Evolutionary conservation across 2,888 invertebrate genomes (phyloP).

Genomic region (Sthenelais limicola): DNA sequence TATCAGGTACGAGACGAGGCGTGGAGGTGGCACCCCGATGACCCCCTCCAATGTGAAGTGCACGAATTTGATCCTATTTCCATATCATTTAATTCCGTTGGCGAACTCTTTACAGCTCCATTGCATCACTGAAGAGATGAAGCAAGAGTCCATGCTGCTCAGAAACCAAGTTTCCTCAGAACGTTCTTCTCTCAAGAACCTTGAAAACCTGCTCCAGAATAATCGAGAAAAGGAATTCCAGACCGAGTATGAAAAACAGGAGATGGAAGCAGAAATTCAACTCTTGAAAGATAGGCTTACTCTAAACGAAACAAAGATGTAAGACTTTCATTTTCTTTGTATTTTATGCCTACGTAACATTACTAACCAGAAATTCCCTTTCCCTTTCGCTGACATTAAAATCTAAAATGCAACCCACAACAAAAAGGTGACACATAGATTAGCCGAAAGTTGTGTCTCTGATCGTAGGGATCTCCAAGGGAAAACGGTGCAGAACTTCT

Average conservation of each 20-base stretch:
- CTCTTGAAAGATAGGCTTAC: slow-evolving; percentile 70
- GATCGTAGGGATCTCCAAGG: too few relatives aligned
- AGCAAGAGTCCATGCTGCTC: slow-evolving; percentile 64
- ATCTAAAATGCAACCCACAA: too few relatives aligned
- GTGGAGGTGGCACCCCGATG: neutral
- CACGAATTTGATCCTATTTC: too few relatives aligned
- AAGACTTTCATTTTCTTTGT: slow-evolving; percentile 53
- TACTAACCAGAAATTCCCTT: too few relatives aligned
- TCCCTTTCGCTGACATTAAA: too few relatives aligned
- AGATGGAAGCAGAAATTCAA: slow-evolving; percentile 70
- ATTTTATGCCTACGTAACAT: too few relatives aligned
- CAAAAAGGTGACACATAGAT: too few relatives aligned
- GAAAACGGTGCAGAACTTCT: too few relatives aligned
- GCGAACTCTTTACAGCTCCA: slow-evolving; percentile 62
- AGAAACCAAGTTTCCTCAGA: slow-evolving; percentile 64
- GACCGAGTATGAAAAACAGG: slow-evolving; percentile 68
- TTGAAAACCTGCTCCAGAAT: slow-evolving; percentile 69
- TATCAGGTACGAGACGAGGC: too few relatives aligned
- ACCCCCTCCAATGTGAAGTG: too few relatives aligned
- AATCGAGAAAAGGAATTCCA: slow-evolving; percentile 73
- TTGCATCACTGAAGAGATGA: slow-evolving; percentile 61
- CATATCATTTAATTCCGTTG: too few relatives aligned
- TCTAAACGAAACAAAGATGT: slow-evolving; percentile 72
- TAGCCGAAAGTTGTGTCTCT: too few relatives aligned
- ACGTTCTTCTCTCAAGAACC: slow-evolving; percentile 62